phyloP scores from a whole-genome alignment of 2,113 vertebrate species.

The Seriola rivoliana region DNA sequence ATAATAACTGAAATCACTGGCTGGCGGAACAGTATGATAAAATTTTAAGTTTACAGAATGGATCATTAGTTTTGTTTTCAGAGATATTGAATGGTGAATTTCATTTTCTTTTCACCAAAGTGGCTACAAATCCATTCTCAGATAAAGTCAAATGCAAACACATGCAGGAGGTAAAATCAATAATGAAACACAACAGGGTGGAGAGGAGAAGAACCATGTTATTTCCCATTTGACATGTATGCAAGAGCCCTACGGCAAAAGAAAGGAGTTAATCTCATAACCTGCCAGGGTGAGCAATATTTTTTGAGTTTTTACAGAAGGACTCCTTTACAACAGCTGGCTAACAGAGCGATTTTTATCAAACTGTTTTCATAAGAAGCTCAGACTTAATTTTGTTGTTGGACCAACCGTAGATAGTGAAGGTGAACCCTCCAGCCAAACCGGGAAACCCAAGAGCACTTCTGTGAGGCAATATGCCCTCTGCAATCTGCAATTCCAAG shows the following conservation, averaged over 20 bases:
- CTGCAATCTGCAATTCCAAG: conserved; percentile 86
- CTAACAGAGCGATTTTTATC: conserved; percentile 9
- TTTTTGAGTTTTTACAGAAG: conserved; percentile 25
- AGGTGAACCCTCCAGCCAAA: conserved; percentile 95
- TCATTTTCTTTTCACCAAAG: conserved; percentile 44
- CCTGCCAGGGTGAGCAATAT: conserved; percentile 43
- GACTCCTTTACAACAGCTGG: conserved; percentile 8
- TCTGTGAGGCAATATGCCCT: conserved; percentile 91
- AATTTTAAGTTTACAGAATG: conserved; percentile 28
- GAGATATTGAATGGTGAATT: conserved; percentile 40
- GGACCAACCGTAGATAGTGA: conserved; percentile 90
- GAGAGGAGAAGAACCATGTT: neutral
- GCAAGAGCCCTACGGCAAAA: conserved; percentile 44
- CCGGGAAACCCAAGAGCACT: conserved; percentile 93
- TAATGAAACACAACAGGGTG: conserved; percentile 36
- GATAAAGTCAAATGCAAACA: conserved; percentile 47
- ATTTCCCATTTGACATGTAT: conserved; percentile 46
- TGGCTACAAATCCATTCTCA: conserved; percentile 39
- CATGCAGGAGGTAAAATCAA: conserved; percentile 44
- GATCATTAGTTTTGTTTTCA: conserved; percentile 50
- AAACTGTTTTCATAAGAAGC: conserved; percentile 34
- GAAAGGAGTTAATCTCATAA: conserved; percentile 48
- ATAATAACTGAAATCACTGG: conserved; percentile 24
- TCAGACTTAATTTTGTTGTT: conserved; percentile 8
- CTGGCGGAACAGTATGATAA: conserved; percentile 17